Evolutionary conservation across 2,113 vertebrate genomes (phyloP).

Genomic region (Pterophyllum scalare): DNA sequence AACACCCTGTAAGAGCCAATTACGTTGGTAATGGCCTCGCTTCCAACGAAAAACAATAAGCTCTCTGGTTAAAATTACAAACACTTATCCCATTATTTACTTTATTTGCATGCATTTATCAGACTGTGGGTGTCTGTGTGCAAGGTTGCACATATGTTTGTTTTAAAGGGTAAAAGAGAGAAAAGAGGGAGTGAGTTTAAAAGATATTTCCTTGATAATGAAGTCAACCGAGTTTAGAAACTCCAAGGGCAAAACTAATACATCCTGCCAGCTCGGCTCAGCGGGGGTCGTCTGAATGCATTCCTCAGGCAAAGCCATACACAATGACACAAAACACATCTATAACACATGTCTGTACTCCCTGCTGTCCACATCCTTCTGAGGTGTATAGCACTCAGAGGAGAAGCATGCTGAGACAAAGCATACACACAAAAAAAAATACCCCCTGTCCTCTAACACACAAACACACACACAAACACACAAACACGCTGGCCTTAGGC

Average conservation of each 20-base stretch:
- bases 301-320: conserved; percentile 13
- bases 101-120: conserved; percentile 15
- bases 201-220: conserved; percentile 14
- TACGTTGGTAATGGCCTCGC: neutral
- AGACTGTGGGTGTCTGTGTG: neutral
- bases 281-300: conserved; percentile 29
- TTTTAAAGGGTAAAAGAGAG: neutral
- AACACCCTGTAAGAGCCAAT: neutral
- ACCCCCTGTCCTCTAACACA: neutral
- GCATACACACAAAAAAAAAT: neutral
- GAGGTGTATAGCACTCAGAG: conserved; percentile 7
- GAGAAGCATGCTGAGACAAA: conserved; percentile 25
- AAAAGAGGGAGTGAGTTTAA: neutral
- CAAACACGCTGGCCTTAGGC: neutral
- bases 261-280: conserved; percentile 22
- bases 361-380: conserved; percentile 17
- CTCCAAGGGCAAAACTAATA: neutral
- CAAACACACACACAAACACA: neutral
- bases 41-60: neutral
- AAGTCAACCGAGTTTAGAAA: conserved; percentile 24
- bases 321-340: conserved; percentile 13
- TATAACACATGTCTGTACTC: neutral
- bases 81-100: conserved; percentile 8
- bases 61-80: conserved; percentile 5
- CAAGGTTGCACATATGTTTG: neutral